Evolutionary conservation across 2,797 vertebrate genomes (phyloP).

Genomic region (Phoebastria nigripes): DNA sequence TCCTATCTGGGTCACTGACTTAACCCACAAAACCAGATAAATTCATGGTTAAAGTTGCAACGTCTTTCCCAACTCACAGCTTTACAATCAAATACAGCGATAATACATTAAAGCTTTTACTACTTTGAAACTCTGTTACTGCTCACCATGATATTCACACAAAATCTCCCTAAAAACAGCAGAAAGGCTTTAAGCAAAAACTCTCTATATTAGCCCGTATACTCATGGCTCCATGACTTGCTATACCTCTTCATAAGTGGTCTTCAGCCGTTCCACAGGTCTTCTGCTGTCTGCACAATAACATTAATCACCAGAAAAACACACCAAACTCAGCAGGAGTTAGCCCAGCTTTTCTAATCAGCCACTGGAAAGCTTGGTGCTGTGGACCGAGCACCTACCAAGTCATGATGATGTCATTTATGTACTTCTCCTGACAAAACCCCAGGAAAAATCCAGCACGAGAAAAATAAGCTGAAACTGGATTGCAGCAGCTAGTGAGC

Average conservation of each 20-base stretch:
- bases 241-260: not conserved
- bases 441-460: not conserved
- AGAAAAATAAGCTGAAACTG: not conserved
- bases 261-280: not conserved
- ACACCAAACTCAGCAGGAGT: not conserved
- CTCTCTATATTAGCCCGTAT: not conserved
- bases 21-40: conserved; percentile 4
- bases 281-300: not conserved
- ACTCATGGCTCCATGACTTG: not conserved
- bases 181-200: not conserved
- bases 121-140: not conserved
- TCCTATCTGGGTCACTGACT: conserved; percentile 25
- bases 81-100: not conserved
- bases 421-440: not conserved
- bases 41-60: not conserved
- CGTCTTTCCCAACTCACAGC: not conserved
- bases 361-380: not conserved
- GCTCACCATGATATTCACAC: not conserved
- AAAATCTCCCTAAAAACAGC: not conserved
- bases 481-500: not conserved
- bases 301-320: not conserved
- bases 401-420: not conserved
- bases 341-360: not conserved
- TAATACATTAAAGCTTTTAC: not conserved
- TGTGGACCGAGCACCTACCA: not conserved